Base-by-base conservation (phyloP, 2,888 invertebrate species). In the Euphydryas editha region DNA sequence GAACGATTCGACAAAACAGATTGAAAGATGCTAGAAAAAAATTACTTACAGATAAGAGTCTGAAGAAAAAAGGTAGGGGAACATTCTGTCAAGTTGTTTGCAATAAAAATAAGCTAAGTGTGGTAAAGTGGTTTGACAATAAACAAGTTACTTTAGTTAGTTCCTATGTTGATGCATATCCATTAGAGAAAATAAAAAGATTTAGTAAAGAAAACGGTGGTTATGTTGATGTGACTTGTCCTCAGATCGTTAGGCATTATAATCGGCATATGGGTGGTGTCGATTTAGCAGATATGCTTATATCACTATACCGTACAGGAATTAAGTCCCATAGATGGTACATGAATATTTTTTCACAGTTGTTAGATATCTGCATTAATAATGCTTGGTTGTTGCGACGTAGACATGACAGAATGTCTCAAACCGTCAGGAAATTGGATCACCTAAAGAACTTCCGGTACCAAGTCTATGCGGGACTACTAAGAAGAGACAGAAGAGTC, bases 201-300 rank as follows among this genome's bases (percentile, higher is more conserved):
- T 70, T 65, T 59, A 60, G 65, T 55, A 72, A 73, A 64, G 68
- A 72, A 30, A 37, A 68, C 13, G 65, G 65, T 68, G 10, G 59
- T 62, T 59, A 51, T 21, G 57, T 72, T 1, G 67, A 72, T 56
- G 30, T 73, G 60, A 10, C 39, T 36, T 75, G 74, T 37, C 73
- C 76, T n/a, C 57, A 73, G 55, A 54, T 77, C 3, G 74, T 76
- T 8, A 70, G 69, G 61, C 63, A 74, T 24, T 74, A 75, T 54
- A 77, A 76, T 66, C 68, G 68, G 15, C 72, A 75, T 47, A 73
- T 75, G 75, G 73, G 73, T 37, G 75, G 74, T 55, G 74, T 75
- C 8, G 73, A 73, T 62, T 62, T 73, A 49, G 63, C 66, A 46
- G 62, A 69, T 42, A 67, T 69, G 67, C 58, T 69, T 11, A 65